A percentile compares a stretch with the other conserved stretches of the same genome.
Conservation (phyloP, 2,113 vertebrate genomes). For the Hippoglossus stenolepis region DNA sequence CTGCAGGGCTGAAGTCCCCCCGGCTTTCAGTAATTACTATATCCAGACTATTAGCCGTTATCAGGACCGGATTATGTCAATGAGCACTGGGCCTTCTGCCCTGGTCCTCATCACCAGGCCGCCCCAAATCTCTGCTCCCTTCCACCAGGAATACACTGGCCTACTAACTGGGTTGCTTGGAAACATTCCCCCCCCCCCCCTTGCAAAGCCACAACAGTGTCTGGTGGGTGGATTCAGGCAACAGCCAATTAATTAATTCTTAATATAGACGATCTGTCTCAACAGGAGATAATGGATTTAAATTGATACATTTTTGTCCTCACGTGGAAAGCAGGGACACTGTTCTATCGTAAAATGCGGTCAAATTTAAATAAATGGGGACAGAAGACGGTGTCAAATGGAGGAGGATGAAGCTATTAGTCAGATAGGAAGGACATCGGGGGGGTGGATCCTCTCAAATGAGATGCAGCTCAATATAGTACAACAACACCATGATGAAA, state of each 20-base stretch:
- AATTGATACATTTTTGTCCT: slow-evolving; percentile 23
- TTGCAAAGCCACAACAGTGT: slow-evolving; percentile 31
- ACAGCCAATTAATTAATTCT: slow-evolving; percentile 43
- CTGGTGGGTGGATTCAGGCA: slow-evolving; percentile 32
- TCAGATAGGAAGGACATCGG: background rate
- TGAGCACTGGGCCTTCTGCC: slow-evolving; percentile 71
- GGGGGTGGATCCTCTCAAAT: background rate
- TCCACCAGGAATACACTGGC: slow-evolving; percentile 33
- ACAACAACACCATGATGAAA: background rate
- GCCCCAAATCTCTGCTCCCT: slow-evolving; percentile 44
- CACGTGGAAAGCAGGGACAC: slow-evolving; percentile 4
- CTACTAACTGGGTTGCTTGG: slow-evolving; percentile 24
- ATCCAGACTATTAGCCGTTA: slow-evolving; percentile 76
- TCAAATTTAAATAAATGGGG: slow-evolving; percentile 4
- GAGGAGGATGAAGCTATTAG: slow-evolving; percentile 10
- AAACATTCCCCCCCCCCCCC: slow-evolving; percentile 17
- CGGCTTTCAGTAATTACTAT: slow-evolving; percentile 73
- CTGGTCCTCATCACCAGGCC: slow-evolving; percentile 49
- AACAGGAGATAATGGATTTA: slow-evolving; percentile 38
- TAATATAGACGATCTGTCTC: slow-evolving; percentile 22
- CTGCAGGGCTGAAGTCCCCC: slow-evolving; percentile 55
- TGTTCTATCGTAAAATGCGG: background rate
- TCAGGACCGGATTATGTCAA: slow-evolving; percentile 77
- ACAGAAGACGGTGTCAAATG: slow-evolving; percentile 11
- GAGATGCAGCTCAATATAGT: background rate